phyloP scores from a whole-genome alignment of 2,888 invertebrate species.

The Eubasilissa splendida region DNA sequence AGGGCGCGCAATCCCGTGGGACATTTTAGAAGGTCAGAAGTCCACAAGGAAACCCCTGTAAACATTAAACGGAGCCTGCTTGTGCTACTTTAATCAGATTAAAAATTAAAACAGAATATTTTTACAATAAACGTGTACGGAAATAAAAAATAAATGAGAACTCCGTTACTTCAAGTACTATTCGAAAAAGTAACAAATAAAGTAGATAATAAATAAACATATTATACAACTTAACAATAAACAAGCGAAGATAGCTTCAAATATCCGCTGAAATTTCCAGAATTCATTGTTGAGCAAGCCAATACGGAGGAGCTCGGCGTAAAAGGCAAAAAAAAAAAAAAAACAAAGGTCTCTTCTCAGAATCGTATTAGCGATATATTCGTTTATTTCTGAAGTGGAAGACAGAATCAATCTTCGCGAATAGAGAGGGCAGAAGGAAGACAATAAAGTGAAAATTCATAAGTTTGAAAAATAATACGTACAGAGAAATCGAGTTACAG shows the following conservation, averaged over 20 bases:
- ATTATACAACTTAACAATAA: constrained; percentile 8
- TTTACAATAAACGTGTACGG: no score
- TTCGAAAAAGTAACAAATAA: no score
- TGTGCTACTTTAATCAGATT: no score
- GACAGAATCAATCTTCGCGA: constrained; percentile 28
- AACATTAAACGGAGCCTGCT: no score
- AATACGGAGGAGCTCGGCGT: constrained; percentile 14
- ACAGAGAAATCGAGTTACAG: constrained; percentile 36
- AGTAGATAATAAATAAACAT: constrained; percentile 6
- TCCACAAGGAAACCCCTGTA: no score
- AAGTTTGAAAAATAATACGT: constrained; percentile 39
- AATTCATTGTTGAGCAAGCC: constrained; percentile 13
- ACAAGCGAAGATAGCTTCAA: constrained; percentile 26
- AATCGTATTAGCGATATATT: constrained; percentile 34
- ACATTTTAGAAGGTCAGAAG: no score
- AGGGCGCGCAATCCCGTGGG: no score
- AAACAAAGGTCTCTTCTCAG: constrained; percentile 10
- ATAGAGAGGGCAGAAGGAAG: constrained; percentile 21
- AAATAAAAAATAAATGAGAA: no score
- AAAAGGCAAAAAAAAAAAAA: neutral
- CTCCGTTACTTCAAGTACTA: no score
- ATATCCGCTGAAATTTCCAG: constrained; percentile 18
- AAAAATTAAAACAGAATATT: no score
- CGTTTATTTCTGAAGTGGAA: constrained; percentile 9
- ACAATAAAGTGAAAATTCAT: constrained; percentile 37